phyloP scores from a whole-genome alignment of 1,140 invertebrate species.

The Scaptomyza montana region DNA sequence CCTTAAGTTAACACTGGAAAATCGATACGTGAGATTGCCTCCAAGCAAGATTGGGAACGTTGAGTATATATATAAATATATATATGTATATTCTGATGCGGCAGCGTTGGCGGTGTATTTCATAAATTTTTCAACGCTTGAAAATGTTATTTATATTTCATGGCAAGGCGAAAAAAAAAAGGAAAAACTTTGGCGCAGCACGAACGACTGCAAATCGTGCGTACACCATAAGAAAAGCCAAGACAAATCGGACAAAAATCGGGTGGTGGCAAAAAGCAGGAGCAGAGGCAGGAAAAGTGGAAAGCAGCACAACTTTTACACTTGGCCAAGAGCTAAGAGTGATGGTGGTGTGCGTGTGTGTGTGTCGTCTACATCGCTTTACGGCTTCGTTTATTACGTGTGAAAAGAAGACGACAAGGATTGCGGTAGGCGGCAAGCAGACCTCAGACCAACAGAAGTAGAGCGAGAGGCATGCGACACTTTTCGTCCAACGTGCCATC shows the following conservation, averaged over 20 bases:
- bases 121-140: constrained; percentile 77
- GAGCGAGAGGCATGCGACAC: constrained; percentile 55
- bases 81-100: constrained; percentile 33
- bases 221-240: constrained; percentile 53
- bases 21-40: constrained; percentile 62
- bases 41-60: background rate
- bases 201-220: constrained; percentile 80
- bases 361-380: constrained; percentile 66
- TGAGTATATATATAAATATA: background rate
- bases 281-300: constrained; percentile 32
- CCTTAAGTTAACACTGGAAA: constrained; percentile 67
- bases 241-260: constrained; percentile 39
- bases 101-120: constrained; percentile 64
- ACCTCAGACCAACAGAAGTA: background rate
- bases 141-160: constrained; percentile 82
- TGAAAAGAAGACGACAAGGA: constrained; percentile 72
- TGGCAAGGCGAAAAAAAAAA: constrained; percentile 62
- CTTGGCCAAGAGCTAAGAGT: constrained; percentile 29
- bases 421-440: constrained; percentile 2
- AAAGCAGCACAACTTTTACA: constrained; percentile 62
- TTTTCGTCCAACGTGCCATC: constrained; percentile 42
- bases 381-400: constrained; percentile 80
- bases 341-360: background rate
- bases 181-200: constrained; percentile 77
- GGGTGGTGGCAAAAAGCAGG: background rate